Percentiles rank a stretch among this genome's conserved stretches.
Conservation (phyloP, 2,888 invertebrate species). For the Raillietiella orientalis region DNA sequence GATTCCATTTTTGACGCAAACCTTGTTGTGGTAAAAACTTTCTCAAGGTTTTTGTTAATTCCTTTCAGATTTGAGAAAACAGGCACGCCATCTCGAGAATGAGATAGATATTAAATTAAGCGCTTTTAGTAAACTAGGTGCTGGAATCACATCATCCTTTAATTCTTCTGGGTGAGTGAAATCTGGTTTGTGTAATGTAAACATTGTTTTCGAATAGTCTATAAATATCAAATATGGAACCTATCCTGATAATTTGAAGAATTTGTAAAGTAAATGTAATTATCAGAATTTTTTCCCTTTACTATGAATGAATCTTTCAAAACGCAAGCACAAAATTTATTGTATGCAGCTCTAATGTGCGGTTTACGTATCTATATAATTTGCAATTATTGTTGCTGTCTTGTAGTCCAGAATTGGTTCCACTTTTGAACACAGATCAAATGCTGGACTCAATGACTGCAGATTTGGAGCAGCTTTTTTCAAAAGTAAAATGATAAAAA, state of each 20-base stretch:
- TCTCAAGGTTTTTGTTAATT: slow-evolving; percentile 1
- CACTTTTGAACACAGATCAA: slow-evolving; percentile 24
- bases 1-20: slow-evolving; percentile 4
- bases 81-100: slow-evolving; percentile 73
- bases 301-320: too few relatives aligned
- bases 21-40: slow-evolving; percentile 2
- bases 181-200: too few relatives aligned
- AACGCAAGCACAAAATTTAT: too few relatives aligned
- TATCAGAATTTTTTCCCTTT: too few relatives aligned
- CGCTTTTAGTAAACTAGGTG: slow-evolving; percentile 73
- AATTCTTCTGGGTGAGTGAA: too few relatives aligned
- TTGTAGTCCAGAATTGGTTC: too few relatives aligned
- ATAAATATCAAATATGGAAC: too few relatives aligned
- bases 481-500: slow-evolving; percentile 35
- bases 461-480: slow-evolving; percentile 59
- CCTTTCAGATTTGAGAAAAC: slow-evolving; percentile 44
- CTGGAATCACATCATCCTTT: too few relatives aligned
- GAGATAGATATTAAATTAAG: slow-evolving; percentile 86
- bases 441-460: slow-evolving; percentile 71
- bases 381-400: too few relatives aligned
- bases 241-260: background rate
- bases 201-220: too few relatives aligned
- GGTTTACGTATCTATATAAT: too few relatives aligned
- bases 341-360: too few relatives aligned
- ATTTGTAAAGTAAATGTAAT: background rate